A percentile compares a stretch with the other conserved stretches of the same genome.
Evolutionary conservation across 2,113 vertebrate species (phyloP).

Genomic region (Crotalus viridis): DNA sequence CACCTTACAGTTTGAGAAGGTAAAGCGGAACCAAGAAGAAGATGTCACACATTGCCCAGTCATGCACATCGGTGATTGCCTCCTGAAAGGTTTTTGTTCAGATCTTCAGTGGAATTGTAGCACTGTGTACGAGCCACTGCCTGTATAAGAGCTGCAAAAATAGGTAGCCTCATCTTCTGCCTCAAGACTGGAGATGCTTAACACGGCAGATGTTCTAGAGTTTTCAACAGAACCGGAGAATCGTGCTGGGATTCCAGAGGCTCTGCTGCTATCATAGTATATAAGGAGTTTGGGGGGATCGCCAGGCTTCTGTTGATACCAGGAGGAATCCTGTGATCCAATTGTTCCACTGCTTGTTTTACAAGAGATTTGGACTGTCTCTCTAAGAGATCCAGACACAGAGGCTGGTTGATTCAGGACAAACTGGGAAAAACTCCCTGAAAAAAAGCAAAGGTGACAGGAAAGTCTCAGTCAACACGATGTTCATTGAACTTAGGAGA

Average conservation of each 20-base stretch:
- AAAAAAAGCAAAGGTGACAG: not conserved
- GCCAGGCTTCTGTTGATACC: not conserved
- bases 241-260: not conserved
- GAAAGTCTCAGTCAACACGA: too few species aligned
- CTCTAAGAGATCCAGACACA: not conserved
- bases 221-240: not conserved
- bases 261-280: not conserved
- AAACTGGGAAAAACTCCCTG: not conserved
- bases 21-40: too few species aligned
- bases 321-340: accelerated
- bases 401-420: not conserved
- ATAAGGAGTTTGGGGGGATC: accelerated
- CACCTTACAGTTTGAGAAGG: too few species aligned
- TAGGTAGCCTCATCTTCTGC: too few species aligned
- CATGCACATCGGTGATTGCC: not conserved
- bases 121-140: accelerated
- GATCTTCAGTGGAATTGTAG: not conserved
- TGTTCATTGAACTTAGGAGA: too few species aligned
- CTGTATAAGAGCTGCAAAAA: too few species aligned
- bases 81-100: not conserved
- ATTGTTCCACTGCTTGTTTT: not conserved
- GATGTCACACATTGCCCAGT: not conserved
- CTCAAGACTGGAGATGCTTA: not conserved
- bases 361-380: not conserved
- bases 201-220: not conserved